These are phyloP conservation scores for Chelon labrosus DNA, from an alignment of 2,797 vertebrate species.

Conservation along the genomic window DNA sequence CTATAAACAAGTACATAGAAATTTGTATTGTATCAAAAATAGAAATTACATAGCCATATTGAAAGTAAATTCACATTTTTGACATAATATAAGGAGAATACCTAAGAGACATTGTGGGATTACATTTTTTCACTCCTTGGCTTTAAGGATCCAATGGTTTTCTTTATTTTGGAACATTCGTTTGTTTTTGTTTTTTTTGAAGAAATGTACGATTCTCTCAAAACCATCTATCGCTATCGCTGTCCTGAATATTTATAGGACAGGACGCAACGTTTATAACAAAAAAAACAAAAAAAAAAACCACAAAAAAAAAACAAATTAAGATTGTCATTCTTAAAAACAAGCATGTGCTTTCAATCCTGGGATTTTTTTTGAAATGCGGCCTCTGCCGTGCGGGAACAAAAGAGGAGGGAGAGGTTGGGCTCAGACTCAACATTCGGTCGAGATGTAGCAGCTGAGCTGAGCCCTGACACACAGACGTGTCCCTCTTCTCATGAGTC, in stretches of 20 bases:
- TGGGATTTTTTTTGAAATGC: slow-evolving; percentile 52
- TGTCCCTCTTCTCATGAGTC: slow-evolving; percentile 50
- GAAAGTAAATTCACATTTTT: slow-evolving; percentile 87
- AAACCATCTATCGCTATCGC: slow-evolving; percentile 39
- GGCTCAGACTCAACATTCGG: slow-evolving; percentile 40
- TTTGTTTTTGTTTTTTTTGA: slow-evolving; percentile 40
- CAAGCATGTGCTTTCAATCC: slow-evolving; percentile 77
- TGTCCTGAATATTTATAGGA: slow-evolving; percentile 46
- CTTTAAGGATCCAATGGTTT: slow-evolving; percentile 75
- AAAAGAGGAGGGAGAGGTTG: slow-evolving; percentile 8
- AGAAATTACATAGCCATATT: slow-evolving; percentile 85
- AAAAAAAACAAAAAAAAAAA: slow-evolving; percentile 65
- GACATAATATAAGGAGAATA: slow-evolving; percentile 78
- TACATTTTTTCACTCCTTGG: slow-evolving; percentile 73
- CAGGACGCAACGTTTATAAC: slow-evolving; percentile 53
- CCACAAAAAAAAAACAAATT: slow-evolving; percentile 50
- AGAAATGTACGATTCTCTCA: slow-evolving; percentile 53
- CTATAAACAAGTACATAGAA: slow-evolving; percentile 85
- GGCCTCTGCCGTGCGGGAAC: slow-evolving; percentile 39
- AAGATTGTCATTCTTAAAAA: slow-evolving; percentile 77
- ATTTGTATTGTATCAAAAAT: slow-evolving; percentile 87
- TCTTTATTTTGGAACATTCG: slow-evolving; percentile 73
- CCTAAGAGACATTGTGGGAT: slow-evolving; percentile 68
- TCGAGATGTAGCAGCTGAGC: slow-evolving; percentile 26
- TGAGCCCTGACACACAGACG: slow-evolving; percentile 30